phyloP scores from a whole-genome alignment of 2,888 invertebrate genomes.

The Ischnura elegans region DNA sequence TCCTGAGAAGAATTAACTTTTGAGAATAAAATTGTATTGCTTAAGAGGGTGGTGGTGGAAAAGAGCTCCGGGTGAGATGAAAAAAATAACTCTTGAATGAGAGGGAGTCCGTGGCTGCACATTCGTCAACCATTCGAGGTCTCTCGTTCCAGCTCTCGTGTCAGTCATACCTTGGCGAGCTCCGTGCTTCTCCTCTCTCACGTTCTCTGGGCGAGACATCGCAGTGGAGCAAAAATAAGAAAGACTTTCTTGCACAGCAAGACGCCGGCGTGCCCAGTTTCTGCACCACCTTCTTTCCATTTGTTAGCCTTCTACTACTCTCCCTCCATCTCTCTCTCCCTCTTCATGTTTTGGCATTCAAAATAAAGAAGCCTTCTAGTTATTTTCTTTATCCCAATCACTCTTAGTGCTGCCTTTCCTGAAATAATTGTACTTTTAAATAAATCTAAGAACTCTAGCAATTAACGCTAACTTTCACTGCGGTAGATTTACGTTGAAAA shows the following conservation, averaged over 20 bases:
- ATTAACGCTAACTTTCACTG: too few species aligned
- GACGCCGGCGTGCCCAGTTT: neutral
- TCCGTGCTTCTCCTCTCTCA: neutral
- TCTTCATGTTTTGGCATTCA: too few species aligned
- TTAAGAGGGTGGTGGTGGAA: neutral
- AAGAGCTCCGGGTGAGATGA: neutral
- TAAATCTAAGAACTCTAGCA: too few species aligned
- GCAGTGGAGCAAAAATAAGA: neutral
- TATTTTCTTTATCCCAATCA: too few species aligned
- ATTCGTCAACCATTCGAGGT: neutral
- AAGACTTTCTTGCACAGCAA: neutral
- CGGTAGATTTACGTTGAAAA: too few species aligned
- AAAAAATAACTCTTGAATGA: neutral
- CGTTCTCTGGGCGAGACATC: neutral
- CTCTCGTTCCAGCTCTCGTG: neutral
- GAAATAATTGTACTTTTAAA: too few species aligned
- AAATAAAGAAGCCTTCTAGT: too few species aligned
- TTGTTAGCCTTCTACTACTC: neutral
- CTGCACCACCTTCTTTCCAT: neutral
- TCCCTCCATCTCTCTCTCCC: too few species aligned
- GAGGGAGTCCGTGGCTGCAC: neutral
- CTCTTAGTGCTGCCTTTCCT: too few species aligned
- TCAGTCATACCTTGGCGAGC: neutral
- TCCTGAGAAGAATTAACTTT: neutral
- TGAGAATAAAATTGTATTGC: neutral